These are phyloP conservation scores for Corydoras maculifer DNA, from an alignment of 2,113 vertebrate species.

Conservation along the genomic window DNA sequence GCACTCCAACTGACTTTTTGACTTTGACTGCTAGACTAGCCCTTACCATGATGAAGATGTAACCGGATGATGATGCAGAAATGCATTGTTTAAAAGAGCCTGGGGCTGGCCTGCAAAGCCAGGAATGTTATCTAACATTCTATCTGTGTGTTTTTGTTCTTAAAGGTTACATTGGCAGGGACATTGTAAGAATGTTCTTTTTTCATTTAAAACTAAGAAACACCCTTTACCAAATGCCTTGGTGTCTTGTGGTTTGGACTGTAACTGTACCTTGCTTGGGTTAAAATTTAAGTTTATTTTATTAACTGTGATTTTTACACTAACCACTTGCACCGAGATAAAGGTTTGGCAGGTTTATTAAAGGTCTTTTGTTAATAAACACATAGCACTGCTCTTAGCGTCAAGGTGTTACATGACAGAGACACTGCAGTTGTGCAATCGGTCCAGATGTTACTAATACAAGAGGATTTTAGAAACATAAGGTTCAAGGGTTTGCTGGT, in stretches of 20 bases:
- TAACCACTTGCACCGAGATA: not conserved
- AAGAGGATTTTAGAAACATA: not conserved
- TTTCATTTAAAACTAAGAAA: not conserved
- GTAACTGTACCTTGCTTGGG: not conserved
- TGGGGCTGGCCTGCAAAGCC: too few relatives aligned
- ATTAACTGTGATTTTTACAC: not conserved
- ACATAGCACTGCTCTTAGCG: not conserved
- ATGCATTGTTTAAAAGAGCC: too few relatives aligned
- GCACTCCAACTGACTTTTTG: too few relatives aligned
- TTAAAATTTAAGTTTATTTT: not conserved
- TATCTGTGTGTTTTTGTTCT: too few relatives aligned
- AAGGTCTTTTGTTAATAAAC: constrained; percentile 14
- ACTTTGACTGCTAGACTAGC: too few relatives aligned
- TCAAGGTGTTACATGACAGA: constrained; percentile 10
- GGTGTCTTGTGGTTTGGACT: not conserved
- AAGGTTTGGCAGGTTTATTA: not conserved
- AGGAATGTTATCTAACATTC: too few relatives aligned
- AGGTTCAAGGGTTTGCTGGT: not conserved
- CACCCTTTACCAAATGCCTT: not conserved
- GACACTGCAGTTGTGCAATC: constrained; percentile 13
- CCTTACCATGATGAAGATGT: too few relatives aligned
- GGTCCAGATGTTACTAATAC: constrained; percentile 12
- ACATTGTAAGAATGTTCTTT: not conserved
- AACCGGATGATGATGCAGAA: too few relatives aligned
- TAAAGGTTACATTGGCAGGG: not conserved